A percentile compares a stretch with the other conserved stretches of the same genome.
phyloP scores from a whole-genome alignment of 2,888 invertebrate genomes.

The Thera britannica region DNA sequence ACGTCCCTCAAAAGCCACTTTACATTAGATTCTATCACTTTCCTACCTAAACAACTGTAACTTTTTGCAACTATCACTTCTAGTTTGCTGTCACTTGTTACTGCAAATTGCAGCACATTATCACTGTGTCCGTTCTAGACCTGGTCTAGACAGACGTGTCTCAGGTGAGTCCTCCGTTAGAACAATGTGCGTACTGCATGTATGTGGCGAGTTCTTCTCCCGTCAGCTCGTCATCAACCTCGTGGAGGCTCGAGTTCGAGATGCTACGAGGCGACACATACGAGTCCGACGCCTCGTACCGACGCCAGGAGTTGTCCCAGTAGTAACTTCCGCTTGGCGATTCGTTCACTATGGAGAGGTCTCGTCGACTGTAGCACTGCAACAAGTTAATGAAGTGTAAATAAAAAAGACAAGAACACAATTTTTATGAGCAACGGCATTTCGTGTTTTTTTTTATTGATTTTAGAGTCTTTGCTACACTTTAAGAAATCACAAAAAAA shows the following conservation, averaged over 20 bases:
- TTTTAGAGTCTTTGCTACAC: too few species aligned
- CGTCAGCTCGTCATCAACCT: slow-evolving; percentile 88
- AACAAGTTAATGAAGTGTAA: slow-evolving; percentile 31
- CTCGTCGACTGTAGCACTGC: slow-evolving; percentile 69
- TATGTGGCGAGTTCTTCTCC: slow-evolving; percentile 88
- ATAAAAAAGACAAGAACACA: neutral
- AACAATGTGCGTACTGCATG: slow-evolving; percentile 87
- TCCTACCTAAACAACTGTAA: neutral
- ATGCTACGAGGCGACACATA: slow-evolving; percentile 84
- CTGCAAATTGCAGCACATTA: slow-evolving; percentile 8
- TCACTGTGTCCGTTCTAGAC: slow-evolving; percentile 18
- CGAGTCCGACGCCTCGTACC: slow-evolving; percentile 70
- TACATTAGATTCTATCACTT: slow-evolving; percentile 3
- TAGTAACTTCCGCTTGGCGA: slow-evolving; percentile 69
- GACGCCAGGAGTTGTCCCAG: slow-evolving; percentile 67
- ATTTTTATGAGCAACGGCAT: too few species aligned
- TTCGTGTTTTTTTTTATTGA: too few species aligned
- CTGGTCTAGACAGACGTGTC: slow-evolving; percentile 60
- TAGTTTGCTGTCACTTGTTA: neutral
- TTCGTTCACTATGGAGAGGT: slow-evolving; percentile 69
- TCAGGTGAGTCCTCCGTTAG: slow-evolving; percentile 75
- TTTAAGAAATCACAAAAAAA: too few species aligned
- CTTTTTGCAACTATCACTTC: slow-evolving; percentile 11
- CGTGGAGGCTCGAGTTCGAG: slow-evolving; percentile 91
- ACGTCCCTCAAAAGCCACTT: slow-evolving; percentile 1